Base-by-base conservation (phyloP, 2,113 vertebrate species). In the Lepidiolamprologus cunningtoni region DNA sequence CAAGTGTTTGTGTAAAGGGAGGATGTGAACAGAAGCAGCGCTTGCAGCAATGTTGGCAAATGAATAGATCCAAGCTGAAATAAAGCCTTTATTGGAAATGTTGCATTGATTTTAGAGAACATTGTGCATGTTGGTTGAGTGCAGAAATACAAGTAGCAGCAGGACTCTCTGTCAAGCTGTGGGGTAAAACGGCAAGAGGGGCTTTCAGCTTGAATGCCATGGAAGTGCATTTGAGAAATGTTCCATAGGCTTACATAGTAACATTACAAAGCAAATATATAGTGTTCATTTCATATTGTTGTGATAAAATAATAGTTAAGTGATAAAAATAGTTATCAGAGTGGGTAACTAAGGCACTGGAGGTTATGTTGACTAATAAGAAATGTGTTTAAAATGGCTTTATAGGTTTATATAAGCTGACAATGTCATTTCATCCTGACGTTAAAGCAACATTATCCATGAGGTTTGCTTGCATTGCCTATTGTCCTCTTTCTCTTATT, bases 111-210 rank as follows among this genome's bases (percentile, higher is more conserved):
- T 35, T 31, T 11, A 50, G 26, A 61, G 26, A 12, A 12, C 31
- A 26, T 19, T 19, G 12, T 61, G 42, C 54, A 28, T 28, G 21
- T 31, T 50, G 71, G 23, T 28, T 76, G 42, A 50, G 71, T 50
- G 2, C 16, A 76, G 0, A 28, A 76, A 47, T 31, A 52, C 26
- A 50, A 78, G 9, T 78, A 78, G 73, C 73, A 78, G 73, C 26
- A 50, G 42, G 71, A 0, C 16, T 50, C 16, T 28, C 16, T 76
- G 9, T 50, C 42, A 50, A 31, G 16, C 71, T 31, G 23, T 19
- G 42, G 71, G 1, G 23, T 47, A 28, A 47, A 76, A 28, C 1
- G 0, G 6, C 40, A 1, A 50, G 45, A 78, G 26, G 16, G 16
- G 2, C 10, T 50, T 31, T 50, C 26, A 31, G 45, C 6, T 28